Evolutionary conservation across 1,140 invertebrate species (phyloP).

Genomic region (Batillaria attramentaria): DNA sequence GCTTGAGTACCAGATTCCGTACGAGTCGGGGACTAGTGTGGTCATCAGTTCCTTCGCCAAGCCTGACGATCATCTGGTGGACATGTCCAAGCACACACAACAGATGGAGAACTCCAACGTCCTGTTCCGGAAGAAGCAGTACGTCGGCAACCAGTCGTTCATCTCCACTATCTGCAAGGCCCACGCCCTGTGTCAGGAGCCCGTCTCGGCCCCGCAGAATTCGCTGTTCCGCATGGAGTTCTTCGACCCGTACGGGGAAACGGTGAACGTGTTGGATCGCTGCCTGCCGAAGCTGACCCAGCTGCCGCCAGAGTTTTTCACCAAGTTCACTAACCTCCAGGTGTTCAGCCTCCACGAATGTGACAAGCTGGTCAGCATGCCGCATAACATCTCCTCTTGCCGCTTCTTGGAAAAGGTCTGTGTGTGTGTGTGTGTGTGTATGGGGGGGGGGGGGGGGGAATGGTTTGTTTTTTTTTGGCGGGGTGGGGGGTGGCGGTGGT

Average conservation of each 20-base stretch:
- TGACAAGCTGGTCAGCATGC: constrained; percentile 38
- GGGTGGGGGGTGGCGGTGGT: no score
- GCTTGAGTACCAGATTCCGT: constrained; percentile 25
- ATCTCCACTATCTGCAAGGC: constrained; percentile 10
- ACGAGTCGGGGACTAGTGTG: constrained; percentile 21
- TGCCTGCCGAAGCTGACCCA: constrained; percentile 25
- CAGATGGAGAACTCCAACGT: constrained; percentile 17
- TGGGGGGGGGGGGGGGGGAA: no score
- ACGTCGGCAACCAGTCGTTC: constrained; percentile 8
- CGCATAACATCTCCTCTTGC: constrained; percentile 50
- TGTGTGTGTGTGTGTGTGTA: no score
- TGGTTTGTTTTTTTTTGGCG: no score
- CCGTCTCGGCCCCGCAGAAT: neutral
- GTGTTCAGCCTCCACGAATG: constrained; percentile 36
- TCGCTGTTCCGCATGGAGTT: constrained; percentile 28
- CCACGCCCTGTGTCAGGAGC: constrained; percentile 21
- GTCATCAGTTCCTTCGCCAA: neutral
- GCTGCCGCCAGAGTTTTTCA: constrained; percentile 54
- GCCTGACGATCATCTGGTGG: neutral
- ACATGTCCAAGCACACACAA: no score
- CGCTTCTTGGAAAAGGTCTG: constrained; percentile 44
- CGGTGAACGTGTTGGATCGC: constrained; percentile 51
- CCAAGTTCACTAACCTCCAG: constrained; percentile 54
- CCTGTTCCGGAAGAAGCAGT: constrained; percentile 27
- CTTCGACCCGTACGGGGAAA: constrained; percentile 51